Percentiles rank a stretch among this genome's conserved stretches.
Evolutionary conservation across 2,797 vertebrate genomes (phyloP).

Genomic region (Brachyalestes nurse): DNA sequence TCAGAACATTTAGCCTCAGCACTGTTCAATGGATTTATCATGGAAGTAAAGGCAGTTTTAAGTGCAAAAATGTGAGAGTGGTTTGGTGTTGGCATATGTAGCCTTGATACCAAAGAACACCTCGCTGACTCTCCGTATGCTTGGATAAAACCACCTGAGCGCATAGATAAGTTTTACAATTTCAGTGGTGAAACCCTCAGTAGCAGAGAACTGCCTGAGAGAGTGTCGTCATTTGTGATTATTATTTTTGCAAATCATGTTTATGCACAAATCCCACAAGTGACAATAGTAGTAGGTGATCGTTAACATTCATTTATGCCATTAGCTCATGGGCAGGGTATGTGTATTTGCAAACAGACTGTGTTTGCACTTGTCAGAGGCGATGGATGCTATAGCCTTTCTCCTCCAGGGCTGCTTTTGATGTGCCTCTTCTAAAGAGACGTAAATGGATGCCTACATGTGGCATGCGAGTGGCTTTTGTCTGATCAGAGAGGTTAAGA

Average conservation of each 20-base stretch:
- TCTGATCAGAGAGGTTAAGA: constrained; percentile 59
- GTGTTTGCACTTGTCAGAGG: constrained; percentile 21
- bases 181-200: too few species aligned
- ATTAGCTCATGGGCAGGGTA: background rate
- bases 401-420: constrained; percentile 51
- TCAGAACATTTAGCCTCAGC: too few species aligned
- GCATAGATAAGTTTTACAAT: too few species aligned
- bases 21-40: too few species aligned
- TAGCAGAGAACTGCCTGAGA: background rate
- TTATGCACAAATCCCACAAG: background rate
- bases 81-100: too few species aligned
- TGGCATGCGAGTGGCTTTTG: constrained; percentile 55
- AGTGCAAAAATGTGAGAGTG: too few species aligned
- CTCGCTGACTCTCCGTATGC: too few species aligned
- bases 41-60: too few species aligned
- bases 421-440: constrained; percentile 50
- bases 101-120: too few species aligned
- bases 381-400: constrained; percentile 35
- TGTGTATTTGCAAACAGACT: constrained; percentile 15
- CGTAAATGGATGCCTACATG: constrained; percentile 54
- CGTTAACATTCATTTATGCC: background rate
- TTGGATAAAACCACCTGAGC: too few species aligned
- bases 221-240: background rate
- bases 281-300: background rate
- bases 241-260: background rate